Base-by-base conservation (phyloP, 2,888 invertebrate genomes). In the Colostygia pectinataria region DNA sequence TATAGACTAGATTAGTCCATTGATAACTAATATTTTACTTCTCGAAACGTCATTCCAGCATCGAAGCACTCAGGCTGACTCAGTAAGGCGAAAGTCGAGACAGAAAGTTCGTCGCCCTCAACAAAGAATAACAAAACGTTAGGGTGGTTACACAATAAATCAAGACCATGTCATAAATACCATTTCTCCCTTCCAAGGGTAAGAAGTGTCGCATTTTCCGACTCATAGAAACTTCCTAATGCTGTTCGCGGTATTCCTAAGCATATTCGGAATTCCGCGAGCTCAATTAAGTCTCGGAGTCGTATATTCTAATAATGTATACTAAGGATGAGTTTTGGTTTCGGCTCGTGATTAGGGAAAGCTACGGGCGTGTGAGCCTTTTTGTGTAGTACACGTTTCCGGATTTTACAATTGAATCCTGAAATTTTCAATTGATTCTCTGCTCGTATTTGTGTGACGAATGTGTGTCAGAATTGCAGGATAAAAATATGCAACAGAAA, bases 121-220 rank as follows among this genome's bases (percentile, higher is more conserved):
- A 71, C 71, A 68, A 73, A 70, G 72, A 73, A 74, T 73, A 74
- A 74, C 71, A 69, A 71, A 59, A 62, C 65, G 63, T 57, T 53
- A 57, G 71, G 66, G 66, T 68, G 65, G 63, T 61, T 58, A 36
- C 54, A 65, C 64, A 60, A 74, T 74, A 74, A 74, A 74, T 74
- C 74, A 74, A 66, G 62, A 65, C 63, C 48, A 69, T 69, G 72
- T 74, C 74, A 74, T 74, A 74, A 72, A 74, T 74, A 68, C 70
- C 71, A 70, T 68, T 60, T 63, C 58, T 59, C 63, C 63, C 61
- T 57, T 61, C 58, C 43, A 59, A 61, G 63, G 62, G 71, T 71
- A 74, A 74, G 62, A 65, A 65, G 74, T 74, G 75, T 74, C 74
- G 70, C 75, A 68, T 74, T 74, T 74, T 74, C 74, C 75, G 68